These are phyloP conservation scores for Hololepta plana DNA, from an alignment of 2,888 invertebrate genomes.

Conservation along the genomic window DNA sequence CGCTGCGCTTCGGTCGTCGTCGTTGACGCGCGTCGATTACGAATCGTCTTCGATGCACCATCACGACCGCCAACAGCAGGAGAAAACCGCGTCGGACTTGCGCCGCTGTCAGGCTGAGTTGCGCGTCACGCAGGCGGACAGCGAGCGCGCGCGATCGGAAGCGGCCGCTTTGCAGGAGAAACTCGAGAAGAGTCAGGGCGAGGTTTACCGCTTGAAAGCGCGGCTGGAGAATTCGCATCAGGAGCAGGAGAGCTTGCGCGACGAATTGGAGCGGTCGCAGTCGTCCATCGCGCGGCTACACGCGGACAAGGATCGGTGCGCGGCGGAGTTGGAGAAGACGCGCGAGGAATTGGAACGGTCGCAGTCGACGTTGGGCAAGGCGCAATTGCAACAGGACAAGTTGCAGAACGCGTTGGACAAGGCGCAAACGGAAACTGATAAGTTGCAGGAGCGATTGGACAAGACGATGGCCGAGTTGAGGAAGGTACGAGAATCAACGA, in stretches of 20 bases:
- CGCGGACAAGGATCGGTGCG: constrained; percentile 74
- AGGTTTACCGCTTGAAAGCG: constrained; percentile 85
- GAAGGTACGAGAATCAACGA: constrained; percentile 37
- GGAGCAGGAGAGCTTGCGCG: constrained; percentile 81
- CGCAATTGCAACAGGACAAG: constrained; percentile 83
- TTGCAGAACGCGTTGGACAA: constrained; percentile 75
- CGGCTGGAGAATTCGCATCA: constrained; percentile 89
- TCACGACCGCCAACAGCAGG: no score
- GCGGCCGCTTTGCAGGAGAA: constrained; percentile 78
- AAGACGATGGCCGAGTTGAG: constrained; percentile 66
- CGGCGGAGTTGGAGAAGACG: constrained; percentile 68
- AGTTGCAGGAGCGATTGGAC: constrained; percentile 74
- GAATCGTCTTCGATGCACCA: no score
- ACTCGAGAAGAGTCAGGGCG: constrained; percentile 85
- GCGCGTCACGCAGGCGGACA: constrained; percentile 80
- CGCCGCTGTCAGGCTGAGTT: constrained; percentile 79
- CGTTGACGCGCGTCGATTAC: no score
- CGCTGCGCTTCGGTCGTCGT: no score
- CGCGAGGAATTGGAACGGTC: constrained; percentile 78
- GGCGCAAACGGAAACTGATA: constrained; percentile 79
- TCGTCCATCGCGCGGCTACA: constrained; percentile 68
- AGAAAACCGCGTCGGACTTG: constrained; percentile 68
- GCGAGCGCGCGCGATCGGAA: constrained; percentile 69
- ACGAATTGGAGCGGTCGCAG: constrained; percentile 80
- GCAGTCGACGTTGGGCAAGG: constrained; percentile 77